Base-by-base conservation (phyloP, 2,113 vertebrate species). In the Planiliza haematocheilus region DNA sequence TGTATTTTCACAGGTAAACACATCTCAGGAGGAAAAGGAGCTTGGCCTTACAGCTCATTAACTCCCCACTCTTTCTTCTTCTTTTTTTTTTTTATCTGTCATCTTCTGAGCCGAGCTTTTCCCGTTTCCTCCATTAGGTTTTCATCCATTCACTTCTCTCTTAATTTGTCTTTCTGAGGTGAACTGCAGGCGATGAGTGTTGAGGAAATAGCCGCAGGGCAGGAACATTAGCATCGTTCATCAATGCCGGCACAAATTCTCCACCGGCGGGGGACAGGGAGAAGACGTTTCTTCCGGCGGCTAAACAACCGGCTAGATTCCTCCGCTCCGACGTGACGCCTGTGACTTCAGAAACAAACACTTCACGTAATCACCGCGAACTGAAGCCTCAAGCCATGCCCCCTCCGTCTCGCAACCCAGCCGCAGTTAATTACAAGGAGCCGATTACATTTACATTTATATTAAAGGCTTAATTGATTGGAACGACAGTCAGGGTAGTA, bases 401-500 rank as follows among this genome's bases (percentile, higher is more conserved):
- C n/a, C 55, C 69, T 59, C 55, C 45, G 46, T 66, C 73, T 2
- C 7, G 69, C 70, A 50, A 74, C 58, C 73, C 75, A 67, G 34
- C 48, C 72, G 37, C 68, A 85, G 86, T 77, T 87, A 83, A 89
- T 90, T 85, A 87, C 80, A 79, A 34, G 58, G 70, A 74, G 63
- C 48, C 50, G 50, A 78, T 77, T 79, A 45, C 84, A 91, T 91
- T 92, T 90, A 88, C 89, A 89, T 91, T 90, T 83, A 87, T 89
- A 91, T 91, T 84, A 88, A 86, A 80, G 66, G 79, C 75, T 64
- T 86, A 89, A 91, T 84, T 87, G 79, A 86, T 83, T 75, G 88
- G 87, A 91, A 88, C 77, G 24, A 61, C 74, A 62, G 38, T 63
- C 68, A 1, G 41, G 51, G 64, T 86, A 53, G 61, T 85, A 88